Conservation (phyloP, 2,797 vertebrate genomes). For the Cuculus canorus region DNA sequence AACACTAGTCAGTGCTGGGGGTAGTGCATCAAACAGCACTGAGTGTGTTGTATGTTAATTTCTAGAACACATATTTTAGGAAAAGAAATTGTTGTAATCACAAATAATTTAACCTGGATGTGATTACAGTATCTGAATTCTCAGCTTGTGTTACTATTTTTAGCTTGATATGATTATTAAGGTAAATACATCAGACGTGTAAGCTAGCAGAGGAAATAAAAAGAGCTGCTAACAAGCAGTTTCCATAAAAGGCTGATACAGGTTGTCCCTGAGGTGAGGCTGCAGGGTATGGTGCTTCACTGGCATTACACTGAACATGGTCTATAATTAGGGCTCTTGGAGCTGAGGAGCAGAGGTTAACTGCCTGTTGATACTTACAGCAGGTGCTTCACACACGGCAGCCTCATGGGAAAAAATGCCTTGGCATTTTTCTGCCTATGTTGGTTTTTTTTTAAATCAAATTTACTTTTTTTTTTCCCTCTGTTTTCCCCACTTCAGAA, state of each 20-base stretch:
- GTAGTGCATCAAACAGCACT: background rate
- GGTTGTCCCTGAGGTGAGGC: background rate
- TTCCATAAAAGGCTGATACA: background rate
- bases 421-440: slow-evolving; percentile 1
- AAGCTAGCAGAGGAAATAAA: background rate
- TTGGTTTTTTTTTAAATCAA: background rate
- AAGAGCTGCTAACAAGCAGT: background rate
- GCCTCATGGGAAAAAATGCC: background rate
- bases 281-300: background rate
- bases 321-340: background rate
- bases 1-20: background rate
- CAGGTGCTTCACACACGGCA: background rate
- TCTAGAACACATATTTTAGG: background rate
- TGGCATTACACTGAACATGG: background rate
- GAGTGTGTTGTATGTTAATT: background rate
- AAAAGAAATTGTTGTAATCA: background rate
- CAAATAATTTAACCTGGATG: background rate
- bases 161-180: background rate
- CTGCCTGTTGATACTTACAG: background rate
- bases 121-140: background rate
- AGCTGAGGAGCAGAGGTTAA: background rate
- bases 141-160: background rate
- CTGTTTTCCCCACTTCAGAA: slow-evolving; percentile 81
- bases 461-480: background rate
- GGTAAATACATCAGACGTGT: background rate